Base-by-base conservation (phyloP, 2,888 invertebrate species). In the Augiades crinisus region DNA sequence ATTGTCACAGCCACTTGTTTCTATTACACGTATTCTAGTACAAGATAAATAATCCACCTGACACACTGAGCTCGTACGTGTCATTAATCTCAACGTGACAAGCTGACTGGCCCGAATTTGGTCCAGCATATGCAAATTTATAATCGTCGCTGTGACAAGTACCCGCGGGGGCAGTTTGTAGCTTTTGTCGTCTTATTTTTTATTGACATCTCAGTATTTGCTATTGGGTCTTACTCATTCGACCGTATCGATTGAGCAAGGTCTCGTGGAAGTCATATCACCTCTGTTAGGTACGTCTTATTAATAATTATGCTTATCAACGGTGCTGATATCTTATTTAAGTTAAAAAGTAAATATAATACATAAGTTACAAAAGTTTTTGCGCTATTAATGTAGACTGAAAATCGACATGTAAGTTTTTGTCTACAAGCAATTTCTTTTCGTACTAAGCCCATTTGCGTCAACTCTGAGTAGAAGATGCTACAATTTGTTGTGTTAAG, bases 81-180 rank as follows among this genome's bases (percentile, higher is more conserved):
- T 53, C 54, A 54, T 58, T 61, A 61, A 62, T 60, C 63, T 55
- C 47, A 49, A 49, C 40, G 34, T 21, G 56, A 57, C 57, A 58
- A 53, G 56, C 52, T 56, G 61, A 47, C 53, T 55, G 58, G 44
- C 57, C 60, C 56, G 51, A 59, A 53, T 56, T 60, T 44, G 21
- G 53, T 10, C 34, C 54, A 54, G 30, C 38, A 54, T 57, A 60
- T 58, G 56, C 54, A 51, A 59, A 50, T 50, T 55, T 58, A 59
- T 59, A 57, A 59, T 60, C 60, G 54, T 55, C 30, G 38, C 47
- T 41, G 56, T 62, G 62, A 63, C 59, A 60, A 60, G 59, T 24
- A 49, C 49, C 24, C 7, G 49, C 17, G 21, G 41, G 21, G 43
- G 36, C 50, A 34, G 41, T 41, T 50, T 36, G 24, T 19, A 52